phyloP scores from a whole-genome alignment of 2,888 invertebrate genomes.

The Hedya salicella region DNA sequence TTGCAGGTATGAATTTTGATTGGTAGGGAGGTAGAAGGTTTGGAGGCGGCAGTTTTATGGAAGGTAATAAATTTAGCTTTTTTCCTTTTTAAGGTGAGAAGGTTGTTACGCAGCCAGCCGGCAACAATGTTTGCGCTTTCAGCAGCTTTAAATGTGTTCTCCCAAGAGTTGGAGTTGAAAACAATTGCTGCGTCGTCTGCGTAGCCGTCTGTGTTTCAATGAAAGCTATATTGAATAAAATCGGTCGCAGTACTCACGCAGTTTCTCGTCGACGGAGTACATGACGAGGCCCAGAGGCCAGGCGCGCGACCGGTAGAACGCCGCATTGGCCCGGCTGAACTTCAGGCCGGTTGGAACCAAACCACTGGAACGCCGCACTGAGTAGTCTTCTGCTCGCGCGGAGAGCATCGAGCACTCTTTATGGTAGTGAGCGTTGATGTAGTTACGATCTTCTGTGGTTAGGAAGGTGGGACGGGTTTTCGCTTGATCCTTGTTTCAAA shows the following conservation, averaged over 20 bases:
- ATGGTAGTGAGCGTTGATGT: slow-evolving; percentile 66
- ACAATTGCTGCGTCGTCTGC: too few species aligned
- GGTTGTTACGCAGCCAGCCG: too few species aligned
- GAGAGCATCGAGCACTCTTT: slow-evolving; percentile 59
- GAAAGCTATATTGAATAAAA: too few species aligned
- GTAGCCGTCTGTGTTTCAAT: too few species aligned
- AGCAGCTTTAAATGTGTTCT: too few species aligned
- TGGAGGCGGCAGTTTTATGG: too few species aligned
- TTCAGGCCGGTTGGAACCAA: slow-evolving; percentile 13
- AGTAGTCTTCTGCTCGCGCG: slow-evolving; percentile 19
- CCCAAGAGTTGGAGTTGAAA: too few species aligned
- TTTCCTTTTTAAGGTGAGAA: too few species aligned
- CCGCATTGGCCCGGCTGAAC: slow-evolving; percentile 45
- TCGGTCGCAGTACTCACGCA: slow-evolving; percentile 60
- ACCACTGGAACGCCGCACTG: slow-evolving; percentile 12
- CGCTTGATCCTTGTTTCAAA: slow-evolving; percentile 49
- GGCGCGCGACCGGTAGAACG: neutral
- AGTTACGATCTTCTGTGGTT: slow-evolving; percentile 61
- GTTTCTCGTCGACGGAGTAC: slow-evolving; percentile 53
- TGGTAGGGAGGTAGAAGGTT: too few species aligned
- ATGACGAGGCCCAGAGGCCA: neutral
- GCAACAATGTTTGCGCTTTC: too few species aligned
- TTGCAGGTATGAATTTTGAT: too few species aligned
- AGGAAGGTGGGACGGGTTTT: slow-evolving; percentile 48
- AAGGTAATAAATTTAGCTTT: too few species aligned